Percentiles rank a stretch among this genome's conserved stretches.
Evolutionary conservation across 2,797 vertebrate genomes (phyloP).

Genomic region (Tapirus indicus): DNA sequence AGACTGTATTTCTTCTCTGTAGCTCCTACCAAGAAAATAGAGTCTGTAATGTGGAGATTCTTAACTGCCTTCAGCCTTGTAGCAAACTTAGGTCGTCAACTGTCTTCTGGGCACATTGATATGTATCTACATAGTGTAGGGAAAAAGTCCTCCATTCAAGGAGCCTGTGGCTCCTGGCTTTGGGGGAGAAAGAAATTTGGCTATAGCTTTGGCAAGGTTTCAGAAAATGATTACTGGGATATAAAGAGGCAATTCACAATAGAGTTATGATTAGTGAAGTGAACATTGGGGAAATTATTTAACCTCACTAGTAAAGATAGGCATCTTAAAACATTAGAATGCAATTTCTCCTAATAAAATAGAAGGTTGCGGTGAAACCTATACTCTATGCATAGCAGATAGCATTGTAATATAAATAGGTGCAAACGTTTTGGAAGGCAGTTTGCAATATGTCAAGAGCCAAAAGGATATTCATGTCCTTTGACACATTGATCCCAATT

Average conservation of each 20-base stretch:
- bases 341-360: background rate
- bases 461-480: background rate
- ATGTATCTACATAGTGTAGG: background rate
- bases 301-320: constrained; percentile 21
- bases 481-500: background rate
- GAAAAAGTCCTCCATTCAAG: background rate
- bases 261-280: background rate
- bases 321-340: background rate
- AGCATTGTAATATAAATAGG: background rate
- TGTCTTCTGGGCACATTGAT: background rate
- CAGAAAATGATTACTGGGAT: constrained; percentile 30
- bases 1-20: background rate
- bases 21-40: background rate
- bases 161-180: background rate
- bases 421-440: background rate
- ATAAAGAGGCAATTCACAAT: background rate
- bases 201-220: background rate
- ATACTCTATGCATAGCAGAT: background rate
- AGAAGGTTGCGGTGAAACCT: background rate
- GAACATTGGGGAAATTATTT: background rate
- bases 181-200: background rate
- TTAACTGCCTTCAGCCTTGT: background rate
- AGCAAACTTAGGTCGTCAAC: background rate
- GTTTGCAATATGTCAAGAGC: background rate
- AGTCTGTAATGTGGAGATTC: background rate